Evolutionary conservation across 2,797 vertebrate genomes (phyloP).

Genomic region (Myotis vivesi): DNA sequence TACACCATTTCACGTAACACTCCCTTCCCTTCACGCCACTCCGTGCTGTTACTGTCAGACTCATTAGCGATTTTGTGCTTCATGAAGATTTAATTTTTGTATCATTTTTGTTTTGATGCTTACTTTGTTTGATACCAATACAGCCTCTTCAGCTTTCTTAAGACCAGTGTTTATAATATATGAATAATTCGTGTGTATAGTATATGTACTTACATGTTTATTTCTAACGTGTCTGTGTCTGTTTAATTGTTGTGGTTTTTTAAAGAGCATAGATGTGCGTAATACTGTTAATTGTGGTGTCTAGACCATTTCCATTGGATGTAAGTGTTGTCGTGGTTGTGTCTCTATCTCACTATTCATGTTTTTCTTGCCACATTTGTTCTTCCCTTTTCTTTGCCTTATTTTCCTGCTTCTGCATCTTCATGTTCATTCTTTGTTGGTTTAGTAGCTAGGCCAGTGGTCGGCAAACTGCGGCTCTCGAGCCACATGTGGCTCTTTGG

Average conservation of each 20-base stretch:
- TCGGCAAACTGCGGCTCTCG: no score
- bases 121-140: background rate
- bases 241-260: background rate
- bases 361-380: background rate
- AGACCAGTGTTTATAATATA: background rate
- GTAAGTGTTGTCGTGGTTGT: background rate
- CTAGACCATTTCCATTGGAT: background rate
- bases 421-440: background rate
- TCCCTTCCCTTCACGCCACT: background rate
- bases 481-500: no score
- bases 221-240: background rate
- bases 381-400: background rate
- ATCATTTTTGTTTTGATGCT: background rate
- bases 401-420: background rate
- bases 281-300: background rate
- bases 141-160: background rate
- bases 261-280: background rate
- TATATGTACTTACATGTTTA: background rate
- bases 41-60: background rate
- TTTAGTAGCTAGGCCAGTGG: background rate
- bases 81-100: background rate
- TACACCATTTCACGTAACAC: background rate
- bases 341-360: background rate
- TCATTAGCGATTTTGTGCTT: background rate
- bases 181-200: background rate